Conservation (phyloP, 2,797 vertebrate species). For the Amblyopsis hoosieri region DNA sequence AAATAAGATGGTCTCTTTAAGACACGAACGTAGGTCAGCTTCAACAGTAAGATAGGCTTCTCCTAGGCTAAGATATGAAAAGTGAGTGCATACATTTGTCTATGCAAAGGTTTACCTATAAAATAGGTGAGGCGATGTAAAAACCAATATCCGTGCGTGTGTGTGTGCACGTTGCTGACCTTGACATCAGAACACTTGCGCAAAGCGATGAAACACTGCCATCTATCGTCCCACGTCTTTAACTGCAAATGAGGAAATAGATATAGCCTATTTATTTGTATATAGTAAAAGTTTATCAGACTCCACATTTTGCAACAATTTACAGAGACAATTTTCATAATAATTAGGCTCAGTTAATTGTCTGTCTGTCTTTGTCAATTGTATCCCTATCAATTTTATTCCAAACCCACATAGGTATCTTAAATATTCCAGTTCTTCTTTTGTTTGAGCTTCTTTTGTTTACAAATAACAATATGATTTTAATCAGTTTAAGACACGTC, state of each 20-base stretch:
- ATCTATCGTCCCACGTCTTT: conserved; percentile 1
- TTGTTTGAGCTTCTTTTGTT: too few relatives aligned
- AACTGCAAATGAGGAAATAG: conserved; percentile 8
- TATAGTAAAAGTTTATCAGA: too few relatives aligned
- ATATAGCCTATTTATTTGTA: neutral
- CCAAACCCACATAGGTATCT: too few relatives aligned
- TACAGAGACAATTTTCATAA: too few relatives aligned
- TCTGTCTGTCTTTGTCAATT: too few relatives aligned
- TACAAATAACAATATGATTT: too few relatives aligned
- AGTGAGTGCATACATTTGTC: neutral
- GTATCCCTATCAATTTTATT: too few relatives aligned
- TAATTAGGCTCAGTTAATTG: too few relatives aligned
- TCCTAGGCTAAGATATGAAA: neutral
- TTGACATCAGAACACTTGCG: neutral
- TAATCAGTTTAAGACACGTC: too few relatives aligned
- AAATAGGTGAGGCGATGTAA: neutral
- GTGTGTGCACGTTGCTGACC: conserved; percentile 3
- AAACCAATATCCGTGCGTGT: neutral
- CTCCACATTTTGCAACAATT: too few relatives aligned
- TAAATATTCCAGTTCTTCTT: too few relatives aligned
- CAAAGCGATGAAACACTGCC: conserved; percentile 26
- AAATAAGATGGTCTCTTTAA: conserved; percentile 19
- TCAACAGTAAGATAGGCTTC: neutral
- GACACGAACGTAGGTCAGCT: neutral
- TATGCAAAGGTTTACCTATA: neutral